These are phyloP conservation scores for Poeciliopsis occidentalis DNA, from an alignment of 2,113 vertebrate species.

Conservation along the genomic window DNA sequence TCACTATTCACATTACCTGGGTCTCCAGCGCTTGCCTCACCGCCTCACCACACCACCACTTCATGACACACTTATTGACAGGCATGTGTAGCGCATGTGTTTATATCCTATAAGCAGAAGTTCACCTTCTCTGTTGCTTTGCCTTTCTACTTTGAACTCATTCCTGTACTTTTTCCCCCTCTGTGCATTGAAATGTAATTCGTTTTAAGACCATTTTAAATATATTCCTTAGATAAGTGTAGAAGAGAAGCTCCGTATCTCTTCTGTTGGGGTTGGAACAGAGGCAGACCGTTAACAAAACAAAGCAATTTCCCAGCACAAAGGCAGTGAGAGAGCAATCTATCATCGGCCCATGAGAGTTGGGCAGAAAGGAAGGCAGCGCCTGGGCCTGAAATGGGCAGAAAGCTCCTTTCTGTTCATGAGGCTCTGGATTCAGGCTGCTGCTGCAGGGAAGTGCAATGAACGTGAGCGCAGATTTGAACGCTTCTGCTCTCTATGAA, in stretches of 20 bases:
- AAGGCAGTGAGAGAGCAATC: conserved; percentile 69
- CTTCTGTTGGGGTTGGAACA: conserved; percentile 56
- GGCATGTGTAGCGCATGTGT: neutral
- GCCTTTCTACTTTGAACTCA: neutral
- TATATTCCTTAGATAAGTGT: conserved; percentile 47
- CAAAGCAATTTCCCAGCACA: conserved; percentile 75
- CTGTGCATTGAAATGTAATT: conserved; percentile 31
- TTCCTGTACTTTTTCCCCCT: neutral
- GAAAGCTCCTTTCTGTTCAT: conserved; percentile 51
- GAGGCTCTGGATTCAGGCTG: conserved; percentile 47
- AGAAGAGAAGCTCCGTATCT: conserved; percentile 43
- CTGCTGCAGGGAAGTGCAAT: conserved; percentile 22
- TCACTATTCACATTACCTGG: no score
- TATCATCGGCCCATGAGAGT: conserved; percentile 66
- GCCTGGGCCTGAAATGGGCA: conserved; percentile 22
- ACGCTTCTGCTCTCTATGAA: conserved; percentile 17
- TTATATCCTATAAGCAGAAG: neutral
- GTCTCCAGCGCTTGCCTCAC: no score
- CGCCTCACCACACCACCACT: no score
- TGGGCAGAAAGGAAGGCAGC: conserved; percentile 13
- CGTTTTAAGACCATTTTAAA: conserved; percentile 22
- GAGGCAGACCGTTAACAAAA: conserved; percentile 72
- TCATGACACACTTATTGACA: neutral
- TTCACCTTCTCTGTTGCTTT: neutral
- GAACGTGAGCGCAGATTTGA: conserved; percentile 33